phyloP scores from a whole-genome alignment of 2,113 vertebrate species.

The Antechinus stuartii region DNA sequence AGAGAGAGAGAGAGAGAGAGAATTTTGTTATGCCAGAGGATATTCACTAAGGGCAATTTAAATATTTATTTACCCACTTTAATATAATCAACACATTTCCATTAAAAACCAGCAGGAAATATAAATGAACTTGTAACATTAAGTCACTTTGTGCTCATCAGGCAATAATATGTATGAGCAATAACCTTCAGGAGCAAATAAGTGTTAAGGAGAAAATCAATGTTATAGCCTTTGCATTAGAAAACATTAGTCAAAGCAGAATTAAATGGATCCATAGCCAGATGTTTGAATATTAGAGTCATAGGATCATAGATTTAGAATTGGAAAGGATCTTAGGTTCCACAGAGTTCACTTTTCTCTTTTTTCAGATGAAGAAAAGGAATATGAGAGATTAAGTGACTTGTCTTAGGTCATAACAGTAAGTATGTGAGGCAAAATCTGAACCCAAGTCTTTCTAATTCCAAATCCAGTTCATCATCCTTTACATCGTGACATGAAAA shows the following conservation, averaged over 20 bases:
- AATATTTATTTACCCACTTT: background rate
- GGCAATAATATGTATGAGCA: constrained; percentile 11
- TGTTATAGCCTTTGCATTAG: constrained; percentile 6
- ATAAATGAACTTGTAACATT: background rate
- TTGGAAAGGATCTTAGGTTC: background rate
- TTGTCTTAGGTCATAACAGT: background rate
- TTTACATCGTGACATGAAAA: background rate
- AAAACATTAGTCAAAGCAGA: constrained; percentile 38
- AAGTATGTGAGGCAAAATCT: background rate
- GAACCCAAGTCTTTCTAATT: background rate
- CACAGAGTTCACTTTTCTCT: background rate
- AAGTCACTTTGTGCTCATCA: constrained; percentile 33
- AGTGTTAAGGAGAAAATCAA: background rate
- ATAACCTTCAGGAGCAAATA: background rate
- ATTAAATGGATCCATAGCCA: constrained; percentile 18
- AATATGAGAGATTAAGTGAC: background rate
- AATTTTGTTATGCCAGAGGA: background rate
- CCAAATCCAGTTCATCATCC: background rate
- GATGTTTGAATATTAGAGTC: background rate
- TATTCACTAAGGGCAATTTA: background rate
- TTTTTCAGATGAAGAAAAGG: background rate
- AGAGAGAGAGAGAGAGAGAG: background rate
- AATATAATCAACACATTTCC: constrained; percentile 40
- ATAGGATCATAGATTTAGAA: constrained; percentile 40
- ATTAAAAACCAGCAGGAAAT: constrained; percentile 5